Base-by-base conservation (phyloP, 2,888 invertebrate genomes). In the Oxyteleia sp. region DNA sequence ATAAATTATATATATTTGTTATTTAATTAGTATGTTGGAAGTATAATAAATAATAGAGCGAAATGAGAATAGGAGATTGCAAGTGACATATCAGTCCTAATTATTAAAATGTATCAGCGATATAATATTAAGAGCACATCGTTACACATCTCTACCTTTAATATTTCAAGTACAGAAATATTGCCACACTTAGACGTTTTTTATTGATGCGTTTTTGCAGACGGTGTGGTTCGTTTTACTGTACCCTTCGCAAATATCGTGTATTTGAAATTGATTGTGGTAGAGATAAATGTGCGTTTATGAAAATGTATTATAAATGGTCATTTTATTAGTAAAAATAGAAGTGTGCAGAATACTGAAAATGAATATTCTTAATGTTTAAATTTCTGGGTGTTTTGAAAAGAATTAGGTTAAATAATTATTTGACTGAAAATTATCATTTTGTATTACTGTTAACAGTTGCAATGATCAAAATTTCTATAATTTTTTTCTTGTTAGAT, bases 101-200 rank as follows among this genome's bases (percentile, higher is more conserved):
- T 64, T 64, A 38, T 35, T 35, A 18, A 38, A 49, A 64, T 49
- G 49, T 64, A 64, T 49, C 49, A 35, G 1, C 38, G 1, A 35
- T 35, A 35, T 23, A 64, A 38, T 35, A 64, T 49, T 64, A 49
- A 49, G 49, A 35, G 35, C 38, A 43, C 47, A 35, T 64, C 64
- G 49, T 64, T 49, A 49, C 18, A 49, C 49, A 15, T 32, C 35
- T 16, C 29, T 47, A 20, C 41, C 20, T 59, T 23, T 18, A 63
- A 45, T 47, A 45, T 63, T 63, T 26, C 29, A 61, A 18, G 18
- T 13, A 11, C 35, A 32, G 18, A 63, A 63, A 63, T 47, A 63
- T 47, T 26, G 20, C 47, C 32, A 35, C 35, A 63, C 63, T 63
- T 32, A 47, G 63, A 4, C 63, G 32, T 63, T 63, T 47, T n/a